Percentiles rank a stretch among this genome's conserved stretches.
Conservation (phyloP, 37 sponge, comb jelly and placozoan genomes). For the Aplysina aerophoba region DNA sequence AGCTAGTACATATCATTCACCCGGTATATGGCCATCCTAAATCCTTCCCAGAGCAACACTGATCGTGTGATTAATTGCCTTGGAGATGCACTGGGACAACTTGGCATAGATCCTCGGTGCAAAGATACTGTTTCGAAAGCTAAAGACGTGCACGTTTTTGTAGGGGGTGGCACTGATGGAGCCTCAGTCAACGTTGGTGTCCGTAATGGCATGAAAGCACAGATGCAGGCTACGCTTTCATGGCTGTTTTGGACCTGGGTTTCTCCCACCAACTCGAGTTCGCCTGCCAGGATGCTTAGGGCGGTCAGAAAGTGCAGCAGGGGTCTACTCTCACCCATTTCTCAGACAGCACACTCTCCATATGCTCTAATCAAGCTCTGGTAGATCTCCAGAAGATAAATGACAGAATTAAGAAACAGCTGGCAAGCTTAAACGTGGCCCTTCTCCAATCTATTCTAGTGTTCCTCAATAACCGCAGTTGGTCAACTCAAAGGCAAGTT, state of each 20-base stretch:
- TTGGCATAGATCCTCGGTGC: conserved; percentile 46
- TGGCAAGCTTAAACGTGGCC: conserved; percentile 34
- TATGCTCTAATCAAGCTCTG: neutral
- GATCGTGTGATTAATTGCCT: conserved; percentile 59
- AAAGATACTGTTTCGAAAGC: neutral
- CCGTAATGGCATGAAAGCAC: conserved; percentile 56
- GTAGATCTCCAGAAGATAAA: conserved; percentile 24
- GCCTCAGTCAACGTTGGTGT: conserved; percentile 58
- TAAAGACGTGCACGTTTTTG: conserved; percentile 39
- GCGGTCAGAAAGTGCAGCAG: conserved; percentile 25
- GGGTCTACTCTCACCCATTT: conserved; percentile 29
- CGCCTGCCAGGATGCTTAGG: conserved; percentile 52
- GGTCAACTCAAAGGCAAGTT: conserved; percentile 7
- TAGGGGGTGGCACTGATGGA: conserved; percentile 73
- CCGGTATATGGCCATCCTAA: neutral
- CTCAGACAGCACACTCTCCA: neutral
- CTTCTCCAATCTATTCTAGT: conserved; percentile 46
- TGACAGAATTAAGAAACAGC: conserved; percentile 29
- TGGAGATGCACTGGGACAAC: conserved; percentile 25
- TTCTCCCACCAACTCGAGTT: conserved; percentile 65
- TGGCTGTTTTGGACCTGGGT: conserved; percentile 72
- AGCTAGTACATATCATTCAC: neutral
- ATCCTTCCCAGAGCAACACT: neutral
- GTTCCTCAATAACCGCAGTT: conserved; percentile 33
- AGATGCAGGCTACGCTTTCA: conserved; percentile 43